A percentile compares a stretch with the other conserved stretches of the same genome.
These are phyloP conservation scores for Xestia c-nigrum DNA, from an alignment of 2,888 invertebrate genomes.

Conservation along the genomic window DNA sequence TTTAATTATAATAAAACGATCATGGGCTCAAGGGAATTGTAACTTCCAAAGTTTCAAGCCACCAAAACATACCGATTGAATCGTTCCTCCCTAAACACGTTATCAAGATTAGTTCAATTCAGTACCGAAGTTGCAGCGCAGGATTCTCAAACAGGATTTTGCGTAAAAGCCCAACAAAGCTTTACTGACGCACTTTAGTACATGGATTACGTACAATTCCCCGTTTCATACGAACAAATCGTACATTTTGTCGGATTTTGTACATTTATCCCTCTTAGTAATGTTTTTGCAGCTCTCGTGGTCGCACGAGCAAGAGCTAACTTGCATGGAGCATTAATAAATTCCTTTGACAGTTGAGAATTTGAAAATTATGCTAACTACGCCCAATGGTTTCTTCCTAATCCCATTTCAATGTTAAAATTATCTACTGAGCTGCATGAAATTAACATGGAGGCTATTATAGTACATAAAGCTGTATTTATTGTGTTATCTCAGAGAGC, in stretches of 20 bases:
- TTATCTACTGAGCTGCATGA: conserved; percentile 58
- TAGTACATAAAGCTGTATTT: conserved; percentile 50
- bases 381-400: conserved; percentile 61
- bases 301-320: conserved; percentile 48
- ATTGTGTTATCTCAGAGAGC: conserved; percentile 38
- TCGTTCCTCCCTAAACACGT: conserved; percentile 6
- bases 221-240: conserved; percentile 72
- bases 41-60: not conserved
- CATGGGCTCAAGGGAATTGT: not conserved
- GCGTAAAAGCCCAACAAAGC: conserved; percentile 62
- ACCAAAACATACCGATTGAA: not conserved
- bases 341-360: conserved; percentile 67
- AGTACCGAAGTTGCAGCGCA: conserved; percentile 28
- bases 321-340: conserved; percentile 64
- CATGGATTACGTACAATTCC: conserved; percentile 73
- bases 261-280: conserved; percentile 70
- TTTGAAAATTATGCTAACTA: conserved; percentile 71
- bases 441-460: conserved; percentile 63
- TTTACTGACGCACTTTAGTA: conserved; percentile 72
- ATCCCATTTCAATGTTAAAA: conserved; percentile 70
- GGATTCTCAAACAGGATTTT: conserved; percentile 52
- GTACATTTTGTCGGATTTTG: conserved; percentile 74
- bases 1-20: not conserved
- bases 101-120: conserved; percentile 42
- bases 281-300: conserved; percentile 66